Conservation (phyloP, 2,113 vertebrate genomes). For the Odontesthes bonariensis region DNA sequence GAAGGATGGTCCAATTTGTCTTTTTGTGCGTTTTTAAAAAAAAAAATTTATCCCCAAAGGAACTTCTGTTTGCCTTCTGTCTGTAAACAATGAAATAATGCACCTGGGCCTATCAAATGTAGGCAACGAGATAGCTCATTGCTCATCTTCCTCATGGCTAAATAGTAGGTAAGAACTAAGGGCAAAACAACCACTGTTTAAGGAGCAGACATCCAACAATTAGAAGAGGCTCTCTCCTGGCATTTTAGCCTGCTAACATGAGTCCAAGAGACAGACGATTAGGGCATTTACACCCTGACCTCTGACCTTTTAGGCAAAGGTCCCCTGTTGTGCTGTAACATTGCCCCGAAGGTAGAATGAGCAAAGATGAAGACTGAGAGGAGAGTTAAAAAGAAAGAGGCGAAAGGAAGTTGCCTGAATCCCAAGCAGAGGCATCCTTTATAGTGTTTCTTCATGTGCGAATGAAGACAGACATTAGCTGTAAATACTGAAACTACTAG, state of each 20-base stretch:
- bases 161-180: constrained; percentile 6
- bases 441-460: not conserved
- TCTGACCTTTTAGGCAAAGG: constrained; percentile 28
- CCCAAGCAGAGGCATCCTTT: constrained; percentile 49
- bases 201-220: not conserved
- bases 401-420: constrained; percentile 61
- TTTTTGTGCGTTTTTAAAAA: too few relatives aligned
- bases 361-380: constrained; percentile 13
- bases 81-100: not conserved
- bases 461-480: not conserved
- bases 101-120: too few relatives aligned
- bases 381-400: constrained; percentile 23
- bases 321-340: not conserved
- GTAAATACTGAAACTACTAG: not conserved
- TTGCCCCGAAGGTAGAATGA: constrained; percentile 7
- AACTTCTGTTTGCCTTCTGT: not conserved
- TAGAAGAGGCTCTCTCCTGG: not conserved
- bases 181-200: constrained; percentile 23
- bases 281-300: constrained; percentile 29
- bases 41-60: not conserved
- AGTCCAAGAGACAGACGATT: not conserved
- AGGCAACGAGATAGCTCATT: not conserved
- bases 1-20: not conserved
- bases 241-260: not conserved
- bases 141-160: not conserved